Percentiles rank a stretch among this genome's conserved stretches.
Evolutionary conservation across 1,140 invertebrate species (phyloP).

Genomic region (Trachymyrmex septentrionalis): DNA sequence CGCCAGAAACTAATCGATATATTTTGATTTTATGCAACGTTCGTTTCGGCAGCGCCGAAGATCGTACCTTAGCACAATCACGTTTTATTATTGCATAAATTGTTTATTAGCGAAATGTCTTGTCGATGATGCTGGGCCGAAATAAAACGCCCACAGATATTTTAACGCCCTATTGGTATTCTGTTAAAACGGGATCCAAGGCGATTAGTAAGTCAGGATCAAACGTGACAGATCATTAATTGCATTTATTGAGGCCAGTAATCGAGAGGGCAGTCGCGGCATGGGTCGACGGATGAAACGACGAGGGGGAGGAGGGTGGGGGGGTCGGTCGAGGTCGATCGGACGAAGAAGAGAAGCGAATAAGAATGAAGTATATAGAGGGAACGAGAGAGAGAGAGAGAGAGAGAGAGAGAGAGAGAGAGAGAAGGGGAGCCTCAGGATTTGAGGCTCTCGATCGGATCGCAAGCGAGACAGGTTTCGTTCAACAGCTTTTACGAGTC

Average conservation of each 20-base stretch:
- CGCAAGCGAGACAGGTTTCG: constrained; percentile 69
- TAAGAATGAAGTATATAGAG: neutral
- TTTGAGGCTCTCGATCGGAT: constrained; percentile 57
- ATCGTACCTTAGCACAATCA: constrained; percentile 15
- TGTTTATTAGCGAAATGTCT: constrained; percentile 48
- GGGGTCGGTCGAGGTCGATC: constrained; percentile 61
- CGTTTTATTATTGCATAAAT: constrained; percentile 47
- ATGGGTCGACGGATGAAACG: constrained; percentile 69
- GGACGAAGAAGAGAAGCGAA: constrained; percentile 22
- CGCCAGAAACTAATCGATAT: neutral
- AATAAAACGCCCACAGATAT: constrained; percentile 40
- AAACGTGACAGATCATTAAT: constrained; percentile 76
- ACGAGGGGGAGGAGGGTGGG: no score
- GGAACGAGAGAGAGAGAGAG: constrained; percentile 12
- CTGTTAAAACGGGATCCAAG: constrained; percentile 59
- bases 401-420: constrained; percentile 1
- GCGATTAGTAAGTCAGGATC: constrained; percentile 65
- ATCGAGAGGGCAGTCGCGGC: constrained; percentile 70
- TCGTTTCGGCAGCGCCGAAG: neutral
- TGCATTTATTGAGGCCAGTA: constrained; percentile 73
- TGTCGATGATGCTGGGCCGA: constrained; percentile 22
- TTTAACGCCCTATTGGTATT: constrained; percentile 47
- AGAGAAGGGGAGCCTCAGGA: constrained; percentile 26
- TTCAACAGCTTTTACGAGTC: constrained; percentile 84
- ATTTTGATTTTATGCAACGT: constrained; percentile 24